These are phyloP conservation scores for Eristalis intricaria DNA, from an alignment of 2,888 invertebrate genomes.

Conservation along the genomic window DNA sequence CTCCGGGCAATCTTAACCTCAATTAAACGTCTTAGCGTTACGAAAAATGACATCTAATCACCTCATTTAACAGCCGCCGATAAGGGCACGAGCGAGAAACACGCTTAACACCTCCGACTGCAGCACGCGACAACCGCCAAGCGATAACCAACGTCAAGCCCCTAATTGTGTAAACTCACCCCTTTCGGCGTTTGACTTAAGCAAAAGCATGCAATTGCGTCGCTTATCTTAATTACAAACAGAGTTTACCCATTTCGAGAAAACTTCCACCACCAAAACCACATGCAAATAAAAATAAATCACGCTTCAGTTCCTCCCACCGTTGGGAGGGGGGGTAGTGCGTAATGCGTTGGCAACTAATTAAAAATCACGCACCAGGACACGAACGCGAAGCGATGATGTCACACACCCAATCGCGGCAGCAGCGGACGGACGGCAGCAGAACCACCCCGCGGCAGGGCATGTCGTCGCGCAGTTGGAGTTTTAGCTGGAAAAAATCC, in stretches of 20 bases:
- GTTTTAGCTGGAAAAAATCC: constrained; percentile 25
- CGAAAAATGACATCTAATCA: constrained; percentile 41
- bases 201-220: constrained; percentile 37
- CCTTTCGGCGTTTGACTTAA: constrained; percentile 27
- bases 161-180: constrained; percentile 59
- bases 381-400: constrained; percentile 50
- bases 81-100: constrained; percentile 38
- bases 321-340: neutral
- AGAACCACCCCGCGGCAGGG: constrained; percentile 55
- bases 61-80: constrained; percentile 59
- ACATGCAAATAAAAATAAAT: constrained; percentile 71
- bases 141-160: constrained; percentile 54
- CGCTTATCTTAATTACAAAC: constrained; percentile 68
- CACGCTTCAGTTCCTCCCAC: constrained; percentile 62
- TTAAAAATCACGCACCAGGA: constrained; percentile 69
- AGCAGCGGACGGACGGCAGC: no score
- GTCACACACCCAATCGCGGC: constrained; percentile 58
- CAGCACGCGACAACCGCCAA: constrained; percentile 54
- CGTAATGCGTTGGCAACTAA: constrained; percentile 68
- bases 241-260: constrained; percentile 20
- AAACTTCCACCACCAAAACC: constrained; percentile 31
- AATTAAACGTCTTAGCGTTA: constrained; percentile 37
- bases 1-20: constrained; percentile 19
- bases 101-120: constrained; percentile 63
- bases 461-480: constrained; percentile 47